Base-by-base conservation (phyloP, 2,888 invertebrate genomes). In the Homarus gammarus region DNA sequence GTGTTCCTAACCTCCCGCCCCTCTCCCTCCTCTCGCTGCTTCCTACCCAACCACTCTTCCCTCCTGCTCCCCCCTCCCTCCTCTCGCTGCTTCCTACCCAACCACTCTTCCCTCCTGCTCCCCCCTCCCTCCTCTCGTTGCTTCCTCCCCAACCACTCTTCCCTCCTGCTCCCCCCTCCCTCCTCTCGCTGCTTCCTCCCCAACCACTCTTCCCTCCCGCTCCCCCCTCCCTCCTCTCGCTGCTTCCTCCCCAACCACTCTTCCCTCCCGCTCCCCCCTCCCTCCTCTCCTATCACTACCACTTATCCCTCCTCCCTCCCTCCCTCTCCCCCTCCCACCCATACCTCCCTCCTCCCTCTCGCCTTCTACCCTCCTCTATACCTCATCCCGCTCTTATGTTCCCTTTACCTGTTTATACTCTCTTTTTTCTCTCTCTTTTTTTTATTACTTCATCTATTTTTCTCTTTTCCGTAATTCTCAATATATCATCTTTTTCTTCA, bases 361-460 rank as follows among this genome's bases (percentile, higher is more conserved):
- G n/a, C 56, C n/a, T 49, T 40, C 73, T n/a, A n/a, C n/a, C 36
- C 73, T 36, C 40, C 33, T 0, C 72, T n/a, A 72, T 72, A 31
- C 31, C 18, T 72, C 72, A 72, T 72, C 38, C n/a, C 31, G n/a
- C n/a, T 72, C 72, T 18, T 36, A 36, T 72, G 36, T 72, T 72
- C 31, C 18, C 72, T 18, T 3, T 36, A 15, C 2, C 38, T 27
- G 3, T 31, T 72, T 31, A 5, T 27, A 72, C 31, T 72, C 3
- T 31, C 18, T 38, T 31, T 27, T 31, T 31, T 1, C 22, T 72
- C 31, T 31, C 18, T 56, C 79, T n/a, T n/a, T 6, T 31, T 72
- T 31, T 18, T 27, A 72, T 72, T 72, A n/a, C 38, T 18, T 38
- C 18, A 36, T 31, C 31, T 1, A 72, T 72, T 72, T 31, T 18